Conservation (phyloP, 30 jellyfish, hydroid and myxozoan genomes). For the Nemopilema nomurai region DNA sequence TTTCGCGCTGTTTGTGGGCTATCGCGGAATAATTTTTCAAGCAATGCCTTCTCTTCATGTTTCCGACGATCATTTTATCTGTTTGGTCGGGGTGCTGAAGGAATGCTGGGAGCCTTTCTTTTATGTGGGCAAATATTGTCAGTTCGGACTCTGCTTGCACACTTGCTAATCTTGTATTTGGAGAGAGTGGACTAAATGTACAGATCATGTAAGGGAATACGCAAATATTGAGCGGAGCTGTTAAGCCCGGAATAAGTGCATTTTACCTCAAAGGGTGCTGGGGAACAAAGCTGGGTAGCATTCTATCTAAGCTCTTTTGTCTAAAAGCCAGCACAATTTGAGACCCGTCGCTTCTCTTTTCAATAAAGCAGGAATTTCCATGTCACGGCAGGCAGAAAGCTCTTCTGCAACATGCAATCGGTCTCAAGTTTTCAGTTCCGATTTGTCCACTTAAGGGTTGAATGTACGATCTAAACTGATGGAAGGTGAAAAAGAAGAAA, state of each 20-base stretch:
- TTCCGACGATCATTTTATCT: slow-evolving; percentile 32
- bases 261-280: neutral
- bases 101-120: slow-evolving; percentile 25
- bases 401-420: neutral
- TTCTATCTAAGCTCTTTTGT: neutral
- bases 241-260: slow-evolving; percentile 31
- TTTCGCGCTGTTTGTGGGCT: slow-evolving; percentile 26
- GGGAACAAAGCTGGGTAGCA: neutral
- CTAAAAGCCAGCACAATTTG: neutral
- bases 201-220: slow-evolving; percentile 3
- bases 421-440: neutral
- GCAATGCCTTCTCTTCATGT: slow-evolving; percentile 22
- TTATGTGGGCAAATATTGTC: slow-evolving; percentile 40
- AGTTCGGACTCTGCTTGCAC: slow-evolving; percentile 58
- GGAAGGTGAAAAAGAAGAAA: no score
- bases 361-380: neutral
- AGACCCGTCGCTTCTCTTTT: neutral
- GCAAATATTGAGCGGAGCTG: slow-evolving; percentile 23
- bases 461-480: no score
- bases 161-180: slow-evolving; percentile 55
- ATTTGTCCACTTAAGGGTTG: no score
- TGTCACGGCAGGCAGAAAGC: neutral
- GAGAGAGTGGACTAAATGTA: neutral
- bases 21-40: neutral
- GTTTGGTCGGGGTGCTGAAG: slow-evolving; percentile 38